Evolutionary conservation across 2,797 vertebrate species (phyloP), one percentile per base, ranked within the genome.

Genomic region (Sebastes reedi): DNA sequence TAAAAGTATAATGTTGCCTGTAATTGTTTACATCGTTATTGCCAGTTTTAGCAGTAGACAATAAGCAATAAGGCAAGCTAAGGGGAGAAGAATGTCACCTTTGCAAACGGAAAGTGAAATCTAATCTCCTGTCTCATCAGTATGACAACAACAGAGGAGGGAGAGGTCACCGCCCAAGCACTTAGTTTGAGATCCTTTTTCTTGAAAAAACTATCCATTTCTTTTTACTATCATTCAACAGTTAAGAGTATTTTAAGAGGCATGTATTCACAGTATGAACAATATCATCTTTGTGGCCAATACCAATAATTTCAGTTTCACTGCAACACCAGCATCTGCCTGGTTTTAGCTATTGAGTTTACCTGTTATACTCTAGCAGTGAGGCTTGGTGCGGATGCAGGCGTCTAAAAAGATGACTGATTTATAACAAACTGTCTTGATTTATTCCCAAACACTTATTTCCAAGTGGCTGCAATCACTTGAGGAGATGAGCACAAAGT

Each of bases 381-480:
- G 8, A 56, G n/a, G 2, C 46, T 55, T 58, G 22, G 14, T 24
- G 30, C 20, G 52, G 55, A 75, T 32, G 3, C n/a, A 42, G n/a
- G 8, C 0, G 0, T 46, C 6, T 67, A 27, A 68, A 76, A 60
- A 16, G 6, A 2, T 1, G 13, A 39, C 12, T 32, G 20, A 75
- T 61, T 76, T 64, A 56, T 5, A 34, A 59, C 29, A 79, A 71
- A 42, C 50, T 29, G n/a, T 60, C 54, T 60, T 67, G 24, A 82
- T 74, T 46, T 68, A 61, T 83, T 42, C 46, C 25, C 32, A 75
- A 79, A 73, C 27, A 61, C 55, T 59, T 59, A 29, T 78, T 82
- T 77, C 20, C 4, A 67, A 70, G 75, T 67, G 54, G 3, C 24
- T 76, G 56, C 56, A 80, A 65, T 82, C 73, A 85, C 67, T 83